Evolutionary conservation across 2,888 invertebrate species (phyloP), one percentile per base, ranked within the genome.

Genomic region (Enchytraeus crypticus): DNA sequence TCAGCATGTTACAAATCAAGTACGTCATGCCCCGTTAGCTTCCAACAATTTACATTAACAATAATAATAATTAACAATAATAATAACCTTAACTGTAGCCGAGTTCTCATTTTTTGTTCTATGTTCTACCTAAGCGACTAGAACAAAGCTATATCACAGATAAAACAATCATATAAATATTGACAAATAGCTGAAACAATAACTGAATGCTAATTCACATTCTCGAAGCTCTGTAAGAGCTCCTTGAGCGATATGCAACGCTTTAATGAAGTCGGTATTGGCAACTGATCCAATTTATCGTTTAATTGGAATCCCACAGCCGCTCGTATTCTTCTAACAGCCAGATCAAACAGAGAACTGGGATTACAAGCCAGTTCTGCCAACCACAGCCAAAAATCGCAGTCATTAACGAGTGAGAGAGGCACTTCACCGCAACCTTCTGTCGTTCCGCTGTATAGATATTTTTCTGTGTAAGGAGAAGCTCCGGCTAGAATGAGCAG

Each of bases 401-500:
- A 38, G 34, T 54, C 34, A 29, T 47, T 51, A n/a, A 49, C 30
- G 33, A 59, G 43, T 23, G 14, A n/a, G 2, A 23, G 14, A 4
- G 62, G 59, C 11, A 53, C 55, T 26, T 51, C 29, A 18, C 32
- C 46, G n/a, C n/a, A n/a, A n/a, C n/a, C n/a, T n/a, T n/a, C n/a
- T n/a, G n/a, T n/a, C n/a, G n/a, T n/a, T 1, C 45, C 54, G 27
- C 55, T 38, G 46, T 33, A 57, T n/a, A 57, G 57, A 26, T 46
- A 57, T n/a, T 30, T 27, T 29, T 57, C 57, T n/a, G 57, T 26
- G 29, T 32, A 26, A 33, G 56, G n/a, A 29, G 18, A n/a, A 18
- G 56, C 56, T 21, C 65, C 65, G 33, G 54, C 57, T n/a, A 60
- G 33, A 29, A 63, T 53, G 30, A 65, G 60, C 26, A 63, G 57